Conservation (phyloP, 2,888 invertebrate species). For the Miltochrista miniata region DNA sequence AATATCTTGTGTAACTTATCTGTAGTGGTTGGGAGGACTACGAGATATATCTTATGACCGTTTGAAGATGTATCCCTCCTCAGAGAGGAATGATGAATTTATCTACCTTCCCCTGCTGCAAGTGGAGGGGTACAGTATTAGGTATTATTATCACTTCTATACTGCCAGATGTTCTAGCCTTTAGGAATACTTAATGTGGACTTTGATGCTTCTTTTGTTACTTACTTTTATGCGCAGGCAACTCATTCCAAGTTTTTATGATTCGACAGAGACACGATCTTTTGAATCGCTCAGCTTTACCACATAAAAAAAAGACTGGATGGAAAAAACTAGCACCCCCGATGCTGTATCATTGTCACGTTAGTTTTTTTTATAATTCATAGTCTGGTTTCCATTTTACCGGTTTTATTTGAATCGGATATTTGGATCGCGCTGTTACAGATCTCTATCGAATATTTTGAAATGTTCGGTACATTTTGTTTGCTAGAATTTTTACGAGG, state of each 20-base stretch:
- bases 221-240: too few relatives aligned
- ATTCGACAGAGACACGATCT: too few relatives aligned
- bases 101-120: conserved; percentile 27
- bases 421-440: not conserved
- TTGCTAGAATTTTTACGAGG: too few relatives aligned
- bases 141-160: too few relatives aligned
- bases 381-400: not conserved
- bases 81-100: conserved; percentile 40
- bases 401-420: not conserved
- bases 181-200: too few relatives aligned
- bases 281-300: too few relatives aligned
- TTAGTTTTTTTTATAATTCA: not conserved
- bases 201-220: too few relatives aligned
- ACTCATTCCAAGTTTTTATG: too few relatives aligned
- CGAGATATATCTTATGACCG: conserved; percentile 37
- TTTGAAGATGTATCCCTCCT: conserved; percentile 29
- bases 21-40: conserved; percentile 38
- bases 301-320: too few relatives aligned
- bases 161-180: too few relatives aligned
- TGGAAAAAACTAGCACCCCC: not conserved
- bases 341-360: not conserved
- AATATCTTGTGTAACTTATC: conserved; percentile 42
- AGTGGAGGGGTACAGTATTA: too few relatives aligned
- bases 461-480: too few relatives aligned
- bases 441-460: not conserved